Conservation (phyloP, 2,113 vertebrate genomes). For the Rhipidura dahli region DNA sequence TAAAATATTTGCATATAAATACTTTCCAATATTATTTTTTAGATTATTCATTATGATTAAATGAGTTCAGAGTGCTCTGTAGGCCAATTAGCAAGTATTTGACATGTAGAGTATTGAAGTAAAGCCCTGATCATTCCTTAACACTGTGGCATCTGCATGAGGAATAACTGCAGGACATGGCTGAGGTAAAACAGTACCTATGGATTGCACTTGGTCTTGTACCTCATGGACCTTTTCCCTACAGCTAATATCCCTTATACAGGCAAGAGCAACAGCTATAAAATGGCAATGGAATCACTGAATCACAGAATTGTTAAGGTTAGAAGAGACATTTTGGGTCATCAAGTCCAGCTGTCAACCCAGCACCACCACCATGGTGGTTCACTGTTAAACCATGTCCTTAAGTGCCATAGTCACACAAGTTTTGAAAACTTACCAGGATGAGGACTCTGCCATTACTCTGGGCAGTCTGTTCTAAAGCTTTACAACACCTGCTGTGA, state of each 20-base stretch:
- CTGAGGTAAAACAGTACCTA: neutral
- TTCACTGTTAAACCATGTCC: neutral
- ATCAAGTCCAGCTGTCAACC: neutral
- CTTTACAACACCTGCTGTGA: neutral
- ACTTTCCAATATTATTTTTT: neutral
- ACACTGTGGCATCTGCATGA: neutral
- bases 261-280: neutral
- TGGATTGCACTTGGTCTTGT: neutral
- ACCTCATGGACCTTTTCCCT: neutral
- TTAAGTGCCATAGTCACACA: neutral
- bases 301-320: neutral
- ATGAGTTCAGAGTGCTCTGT: neutral
- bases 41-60: neutral
- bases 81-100: neutral
- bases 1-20: neutral
- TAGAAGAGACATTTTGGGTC: neutral
- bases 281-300: neutral
- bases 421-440: rapidly evolving
- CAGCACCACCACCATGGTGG: neutral
- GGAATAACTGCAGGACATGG: neutral
- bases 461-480: neutral
- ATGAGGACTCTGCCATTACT: neutral
- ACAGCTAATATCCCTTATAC: neutral
- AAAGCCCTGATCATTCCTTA: neutral
- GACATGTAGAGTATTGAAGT: neutral